Base-by-base conservation (phyloP, 2,113 vertebrate genomes). In the Myotis yumanensis region DNA sequence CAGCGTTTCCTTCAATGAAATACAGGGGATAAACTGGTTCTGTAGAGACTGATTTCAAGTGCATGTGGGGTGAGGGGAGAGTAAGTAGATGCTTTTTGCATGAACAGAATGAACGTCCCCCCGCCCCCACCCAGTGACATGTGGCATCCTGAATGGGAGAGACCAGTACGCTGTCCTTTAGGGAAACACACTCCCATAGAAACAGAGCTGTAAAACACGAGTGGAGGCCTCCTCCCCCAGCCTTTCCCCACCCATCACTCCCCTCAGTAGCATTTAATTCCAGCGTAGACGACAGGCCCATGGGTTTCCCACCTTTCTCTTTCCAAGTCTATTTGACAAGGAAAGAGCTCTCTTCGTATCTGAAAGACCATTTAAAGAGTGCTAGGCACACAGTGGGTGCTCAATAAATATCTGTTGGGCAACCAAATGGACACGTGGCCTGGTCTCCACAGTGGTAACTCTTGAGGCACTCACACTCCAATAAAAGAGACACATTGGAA, bases 261-360 rank as follows among this genome's bases (percentile, higher is more conserved):
- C 48, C n/a, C 43, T 40, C 17, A 71, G 17, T 1, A 46, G 35
- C n/a, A 16, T 46, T 25, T 16, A 12, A 89, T 57, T 71, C 43
- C 30, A 25, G n/a, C 43, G 37, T 0, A 2, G 51, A 59, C 11
- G 12, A 30, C 40, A 20, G 14, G 22, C n/a, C 25, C 73, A 6
- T 0, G 23, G 12, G 72, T 86, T 23, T 66, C 32, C 72, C 20
- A 11, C 35, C 10, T 52, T 89, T 43, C 15, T 88, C 86, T 54
- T 90, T 25, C 30, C 68, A 59, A 90, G 59, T 81, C 89, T 68
- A 11, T 30, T 4, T 43, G 43, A 91, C 80, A 51, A 82, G 84
- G 25, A 66, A 52, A 84, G 48, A 43, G 10, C 43, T 68, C 43
- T 68, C 94, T 62, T 48, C 48, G 1, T 4, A 68, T 46, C 72